Evolutionary conservation across 2,888 invertebrate genomes (phyloP).

Genomic region (Nemotelus pantherinus): DNA sequence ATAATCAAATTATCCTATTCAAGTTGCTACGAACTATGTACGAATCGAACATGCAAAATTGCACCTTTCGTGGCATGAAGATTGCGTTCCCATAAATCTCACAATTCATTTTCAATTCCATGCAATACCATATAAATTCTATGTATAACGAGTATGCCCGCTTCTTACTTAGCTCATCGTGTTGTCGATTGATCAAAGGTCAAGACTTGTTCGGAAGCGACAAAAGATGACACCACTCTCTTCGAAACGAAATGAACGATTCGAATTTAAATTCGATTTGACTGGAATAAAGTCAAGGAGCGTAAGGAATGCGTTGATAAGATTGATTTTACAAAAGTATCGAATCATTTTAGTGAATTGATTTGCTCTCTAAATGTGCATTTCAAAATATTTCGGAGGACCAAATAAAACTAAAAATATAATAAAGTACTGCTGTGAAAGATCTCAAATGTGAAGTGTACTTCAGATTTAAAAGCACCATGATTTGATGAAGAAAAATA

Average conservation of each 20-base stretch:
- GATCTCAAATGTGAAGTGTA: too few species aligned
- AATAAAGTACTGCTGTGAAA: too few species aligned
- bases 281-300: conserved; percentile 4
- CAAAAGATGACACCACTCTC: conserved; percentile 44
- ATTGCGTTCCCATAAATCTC: conserved; percentile 41
- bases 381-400: too few species aligned
- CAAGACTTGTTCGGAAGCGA: conserved; percentile 42
- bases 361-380: too few species aligned
- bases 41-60: conserved; percentile 30
- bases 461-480: too few species aligned
- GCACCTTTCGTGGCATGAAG: conserved; percentile 36
- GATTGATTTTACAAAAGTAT: too few species aligned
- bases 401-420: too few species aligned
- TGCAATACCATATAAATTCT: conserved; percentile 25
- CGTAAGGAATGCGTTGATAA: too few species aligned
- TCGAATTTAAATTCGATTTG: background rate
- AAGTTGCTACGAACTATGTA: conserved; percentile 27
- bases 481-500: too few species aligned
- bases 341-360: too few species aligned
- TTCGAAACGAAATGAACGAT: conserved; percentile 37
- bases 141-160: background rate
- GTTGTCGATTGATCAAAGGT: conserved; percentile 41
- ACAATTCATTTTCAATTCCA: conserved; percentile 20
- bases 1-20: conserved; percentile 38
- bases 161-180: conserved; percentile 15